Evolutionary conservation across 2,888 invertebrate genomes (phyloP), one percentile per base, ranked within the genome.

Genomic region (Cryptus armator): DNA sequence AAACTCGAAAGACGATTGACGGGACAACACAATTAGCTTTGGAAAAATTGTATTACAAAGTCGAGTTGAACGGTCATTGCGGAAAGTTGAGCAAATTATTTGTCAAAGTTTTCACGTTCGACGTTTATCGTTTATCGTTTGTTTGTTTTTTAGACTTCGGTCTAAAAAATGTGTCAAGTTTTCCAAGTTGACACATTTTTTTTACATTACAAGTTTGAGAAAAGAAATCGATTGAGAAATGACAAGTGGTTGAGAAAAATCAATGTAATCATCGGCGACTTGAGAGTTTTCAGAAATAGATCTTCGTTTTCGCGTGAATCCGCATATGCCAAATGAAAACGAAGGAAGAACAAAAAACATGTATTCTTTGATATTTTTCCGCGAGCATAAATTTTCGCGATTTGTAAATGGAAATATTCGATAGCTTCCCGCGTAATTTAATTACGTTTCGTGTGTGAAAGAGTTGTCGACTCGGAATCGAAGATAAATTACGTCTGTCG

Each of bases 301-400:
- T 24, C 24, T 19, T 56, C 56, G 62, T 32, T 32, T 62, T 2
- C 14, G n/a, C 14, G 14, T 2, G 6, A 62, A 29, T 14, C 14
- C 6, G 10, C 14, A 62, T 9, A 37, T 5, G 32, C 32, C 1
- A 32, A 59, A 59, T 29, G 10, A 12, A 29, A 56, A 12, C n/a
- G 48, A 14, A n/a, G 19, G 24, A 12, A 0, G 59, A 24, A 62
- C n/a, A 1, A 29, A 32, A 14, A 62, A 32, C 24, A 24, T 29
- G 24, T 64, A 46, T 9, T 53, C 43, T 37, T 43, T 59, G 59
- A 44, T 72, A 16, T 64, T 74, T 78, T 51, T 43, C 62, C 24
- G 75, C 80, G 81, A 83, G 81, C 79, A 85, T 74, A 37, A 7
- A 37, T 3, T 87, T 86, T 75, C 78, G 71, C 77, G 64, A 56